Conservation (phyloP, 1,140 invertebrate species). For the Plectrocnemia conspersa region DNA sequence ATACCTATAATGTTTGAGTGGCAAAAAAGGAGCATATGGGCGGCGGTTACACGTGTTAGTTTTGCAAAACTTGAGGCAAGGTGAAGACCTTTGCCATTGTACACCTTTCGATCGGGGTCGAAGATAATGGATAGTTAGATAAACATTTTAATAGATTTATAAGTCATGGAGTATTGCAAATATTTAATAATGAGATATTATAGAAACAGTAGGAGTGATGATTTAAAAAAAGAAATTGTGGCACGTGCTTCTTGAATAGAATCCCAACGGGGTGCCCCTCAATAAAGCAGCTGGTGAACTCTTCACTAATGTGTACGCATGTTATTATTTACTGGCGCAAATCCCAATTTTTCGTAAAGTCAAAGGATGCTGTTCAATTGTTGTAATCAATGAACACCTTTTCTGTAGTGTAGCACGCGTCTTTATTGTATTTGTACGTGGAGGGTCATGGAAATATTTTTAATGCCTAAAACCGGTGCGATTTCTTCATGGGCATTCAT, state of each 20-base stretch:
- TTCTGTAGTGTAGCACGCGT: too few relatives aligned
- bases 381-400: too few relatives aligned
- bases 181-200: background rate
- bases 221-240: slow-evolving; percentile 6
- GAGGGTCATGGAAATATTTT: too few relatives aligned
- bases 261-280: slow-evolving; percentile 14
- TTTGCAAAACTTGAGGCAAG: slow-evolving; percentile 12
- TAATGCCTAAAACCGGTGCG: too few relatives aligned
- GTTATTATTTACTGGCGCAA: too few relatives aligned
- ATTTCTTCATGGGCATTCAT: too few relatives aligned
- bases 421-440: too few relatives aligned
- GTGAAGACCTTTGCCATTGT: slow-evolving; percentile 4
- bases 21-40: slow-evolving; percentile 11
- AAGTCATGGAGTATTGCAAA: background rate
- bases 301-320: too few relatives aligned
- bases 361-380: too few relatives aligned
- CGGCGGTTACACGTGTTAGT: slow-evolving; percentile 12
- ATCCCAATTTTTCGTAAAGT: too few relatives aligned
- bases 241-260: slow-evolving; percentile 13
- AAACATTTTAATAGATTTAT: background rate
- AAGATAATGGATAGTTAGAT: background rate
- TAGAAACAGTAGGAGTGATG: background rate
- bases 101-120: slow-evolving; percentile 3
- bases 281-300: slow-evolving; percentile 16
- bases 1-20: background rate